phyloP scores from a whole-genome alignment of 2,113 vertebrate genomes.

The Myrmecobius fasciatus region DNA sequence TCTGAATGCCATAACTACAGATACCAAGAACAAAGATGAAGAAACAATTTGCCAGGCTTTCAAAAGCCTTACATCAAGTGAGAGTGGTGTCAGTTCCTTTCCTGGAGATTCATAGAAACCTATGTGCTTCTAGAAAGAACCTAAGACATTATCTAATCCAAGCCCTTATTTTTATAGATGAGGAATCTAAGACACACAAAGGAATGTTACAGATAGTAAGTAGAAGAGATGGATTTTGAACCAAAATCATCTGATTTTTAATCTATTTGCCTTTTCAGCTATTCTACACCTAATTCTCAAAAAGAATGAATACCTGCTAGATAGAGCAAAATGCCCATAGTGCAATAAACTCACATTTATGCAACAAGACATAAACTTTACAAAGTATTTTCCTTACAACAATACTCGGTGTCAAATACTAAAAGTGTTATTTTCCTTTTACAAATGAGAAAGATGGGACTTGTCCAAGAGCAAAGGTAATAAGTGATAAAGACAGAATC shows the following conservation, averaged over 20 bases:
- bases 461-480: not conserved
- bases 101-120: not conserved
- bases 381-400: not conserved
- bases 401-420: not conserved
- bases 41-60: not conserved
- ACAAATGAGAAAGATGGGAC: not conserved
- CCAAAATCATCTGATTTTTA: not conserved
- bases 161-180: not conserved
- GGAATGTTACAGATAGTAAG: not conserved
- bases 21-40: not conserved
- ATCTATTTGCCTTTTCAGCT: not conserved
- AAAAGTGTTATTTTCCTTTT: not conserved
- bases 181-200: not conserved
- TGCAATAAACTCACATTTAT: not conserved
- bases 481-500: not conserved
- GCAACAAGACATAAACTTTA: not conserved
- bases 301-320: not conserved
- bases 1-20: not conserved
- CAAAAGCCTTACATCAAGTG: not conserved
- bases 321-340: not conserved
- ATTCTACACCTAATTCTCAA: not conserved
- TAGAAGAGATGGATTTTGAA: not conserved
- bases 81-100: not conserved
- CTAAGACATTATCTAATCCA: not conserved
- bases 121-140: not conserved